Conservation (phyloP, 2,113 vertebrate genomes). For the Edolisoma coerulescens region DNA sequence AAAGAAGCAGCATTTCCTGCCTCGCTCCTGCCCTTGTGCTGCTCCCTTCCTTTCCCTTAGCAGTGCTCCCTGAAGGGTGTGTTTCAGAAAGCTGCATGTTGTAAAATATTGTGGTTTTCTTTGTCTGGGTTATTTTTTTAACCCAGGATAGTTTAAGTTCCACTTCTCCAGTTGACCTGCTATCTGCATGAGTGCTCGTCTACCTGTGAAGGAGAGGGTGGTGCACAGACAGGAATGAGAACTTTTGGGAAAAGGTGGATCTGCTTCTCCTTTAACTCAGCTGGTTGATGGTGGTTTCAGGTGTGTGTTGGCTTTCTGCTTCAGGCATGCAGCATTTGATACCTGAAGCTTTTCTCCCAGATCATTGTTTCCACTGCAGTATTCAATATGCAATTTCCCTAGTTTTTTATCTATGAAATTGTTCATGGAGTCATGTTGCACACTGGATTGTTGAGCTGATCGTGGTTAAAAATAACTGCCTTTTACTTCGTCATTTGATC, state of each 20-base stretch:
- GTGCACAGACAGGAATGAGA: background rate
- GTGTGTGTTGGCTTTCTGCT: background rate
- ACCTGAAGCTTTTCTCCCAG: background rate
- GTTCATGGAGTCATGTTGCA: background rate
- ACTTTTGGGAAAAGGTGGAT: background rate
- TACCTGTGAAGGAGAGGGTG: background rate
- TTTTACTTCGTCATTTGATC: background rate
- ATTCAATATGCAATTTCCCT: background rate
- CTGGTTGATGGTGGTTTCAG: background rate
- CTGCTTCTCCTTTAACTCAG: background rate
- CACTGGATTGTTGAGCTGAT: background rate
- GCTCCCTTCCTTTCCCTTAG: background rate
- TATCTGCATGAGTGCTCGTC: background rate
- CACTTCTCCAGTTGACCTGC: accelerated
- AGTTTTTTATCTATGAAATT: background rate
- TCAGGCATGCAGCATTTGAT: background rate
- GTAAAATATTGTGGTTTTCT: background rate
- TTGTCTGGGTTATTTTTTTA: background rate
- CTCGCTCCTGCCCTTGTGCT: accelerated
- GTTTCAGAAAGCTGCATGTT: background rate
- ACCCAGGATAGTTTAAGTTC: background rate
- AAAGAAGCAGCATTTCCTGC: background rate
- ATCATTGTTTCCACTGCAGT: background rate
- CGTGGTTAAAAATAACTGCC: background rate
- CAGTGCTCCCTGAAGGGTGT: background rate